Conservation (phyloP, 2,888 invertebrate genomes). For the Hedychridium roseum region DNA sequence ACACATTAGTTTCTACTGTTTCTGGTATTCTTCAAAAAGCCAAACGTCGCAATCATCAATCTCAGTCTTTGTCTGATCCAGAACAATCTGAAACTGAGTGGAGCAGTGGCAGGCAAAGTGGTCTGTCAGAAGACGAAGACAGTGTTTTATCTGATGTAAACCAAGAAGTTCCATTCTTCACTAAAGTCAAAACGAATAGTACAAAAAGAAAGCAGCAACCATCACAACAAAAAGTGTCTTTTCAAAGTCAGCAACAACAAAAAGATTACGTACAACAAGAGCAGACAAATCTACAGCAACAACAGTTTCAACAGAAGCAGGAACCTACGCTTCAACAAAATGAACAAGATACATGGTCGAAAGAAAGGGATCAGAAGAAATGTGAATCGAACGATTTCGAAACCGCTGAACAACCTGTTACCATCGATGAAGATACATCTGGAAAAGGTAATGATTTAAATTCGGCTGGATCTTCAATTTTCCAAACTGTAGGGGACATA, state of each 20-base stretch:
- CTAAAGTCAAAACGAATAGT: constrained; percentile 68
- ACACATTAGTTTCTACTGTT: constrained; percentile 82
- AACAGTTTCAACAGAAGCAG: constrained; percentile 49
- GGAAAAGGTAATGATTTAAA: constrained; percentile 70
- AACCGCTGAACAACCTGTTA: constrained; percentile 68
- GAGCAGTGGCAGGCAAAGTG: constrained; percentile 76
- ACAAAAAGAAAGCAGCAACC: constrained; percentile 56
- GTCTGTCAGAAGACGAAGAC: constrained; percentile 74
- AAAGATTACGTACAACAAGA: constrained; percentile 37
- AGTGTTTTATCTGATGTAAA: constrained; percentile 76
- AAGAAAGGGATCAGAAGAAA: constrained; percentile 67
- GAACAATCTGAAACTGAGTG: constrained; percentile 81
- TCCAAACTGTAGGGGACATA: constrained; percentile 79
- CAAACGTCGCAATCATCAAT: constrained; percentile 70
- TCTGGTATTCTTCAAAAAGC: constrained; percentile 88
- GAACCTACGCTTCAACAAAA: constrained; percentile 55
- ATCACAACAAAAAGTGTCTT: too few relatives aligned
- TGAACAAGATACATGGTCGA: constrained; percentile 63
- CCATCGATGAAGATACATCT: constrained; percentile 69
- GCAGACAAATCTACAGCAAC: constrained; percentile 34
- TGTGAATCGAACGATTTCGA: constrained; percentile 70
- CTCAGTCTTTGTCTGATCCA: constrained; percentile 77
- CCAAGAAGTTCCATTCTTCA: constrained; percentile 71
- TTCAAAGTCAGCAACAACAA: constrained; percentile 27
- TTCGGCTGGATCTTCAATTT: constrained; percentile 72